Evolutionary conservation across 35 echinoderm and acorn worm species (phyloP), one percentile per base, ranked within the genome.

Genomic region (Apostichopus californicus): DNA sequence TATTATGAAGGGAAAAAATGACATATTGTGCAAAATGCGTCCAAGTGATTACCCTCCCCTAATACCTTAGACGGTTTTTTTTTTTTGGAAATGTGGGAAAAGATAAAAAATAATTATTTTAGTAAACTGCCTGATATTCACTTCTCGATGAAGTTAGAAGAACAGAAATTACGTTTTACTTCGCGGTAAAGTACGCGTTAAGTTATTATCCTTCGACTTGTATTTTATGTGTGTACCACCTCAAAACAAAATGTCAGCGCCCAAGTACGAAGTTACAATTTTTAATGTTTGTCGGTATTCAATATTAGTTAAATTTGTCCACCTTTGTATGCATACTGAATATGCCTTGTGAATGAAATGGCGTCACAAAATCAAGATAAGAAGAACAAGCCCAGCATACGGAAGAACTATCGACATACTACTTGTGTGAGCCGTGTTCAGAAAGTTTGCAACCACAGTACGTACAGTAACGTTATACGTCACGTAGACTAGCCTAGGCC

Each of bases 371-470:
- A 83, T 6, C 21, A 17, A 56, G 8, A 83, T 55, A 25, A 14
- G 80, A 83, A 15, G 55, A 15, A 7, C 14, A 83, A 83, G 55
- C 52, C 9, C 26, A 56, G 24, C 5, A 13, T 83, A 55, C 17
- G 34, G 80, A 54, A 56, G 80, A 83, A 83, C 15, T 18, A 55
- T 56, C 24, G 80, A 13, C 80, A 83, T 53, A 83, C 46, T 34
- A 13, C 80, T 17, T 83, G 80, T 17, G 52, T 83, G 10, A 56
- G 55, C 55, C 80, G 80, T 53, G 80, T 83, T 55, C 80, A 55
- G 34, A 83, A 83, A 56, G 80, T 83, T 34, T 83, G 80, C 80
- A 8, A 83, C 5, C 80, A 83, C 46, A 83, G 80, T 83, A 56
- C 46, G 80, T 83, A 46, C 52, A 2, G 6, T 83, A 12, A 56